Percentiles rank a stretch among this genome's conserved stretches.
phyloP scores from a whole-genome alignment of 2,797 vertebrate species.

The Sebastes itinus region DNA sequence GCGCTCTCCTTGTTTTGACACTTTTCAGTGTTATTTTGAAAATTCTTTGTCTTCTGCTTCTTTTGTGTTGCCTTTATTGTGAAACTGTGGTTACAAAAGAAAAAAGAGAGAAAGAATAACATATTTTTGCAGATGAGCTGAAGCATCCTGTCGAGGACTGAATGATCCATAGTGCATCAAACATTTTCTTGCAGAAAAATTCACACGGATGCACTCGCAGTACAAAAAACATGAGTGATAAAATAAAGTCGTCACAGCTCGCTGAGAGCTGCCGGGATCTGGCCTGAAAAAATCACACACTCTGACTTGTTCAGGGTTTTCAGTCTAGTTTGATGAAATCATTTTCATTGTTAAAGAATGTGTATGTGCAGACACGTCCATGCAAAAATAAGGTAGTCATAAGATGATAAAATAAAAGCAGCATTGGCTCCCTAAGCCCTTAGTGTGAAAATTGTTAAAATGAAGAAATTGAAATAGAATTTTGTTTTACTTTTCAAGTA shows the following conservation, averaged over 20 bases:
- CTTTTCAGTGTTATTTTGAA: background rate
- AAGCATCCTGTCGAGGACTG: slow-evolving; percentile 1
- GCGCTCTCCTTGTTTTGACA: background rate
- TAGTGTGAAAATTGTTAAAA: background rate
- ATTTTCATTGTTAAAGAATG: background rate
- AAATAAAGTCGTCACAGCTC: slow-evolving; percentile 32
- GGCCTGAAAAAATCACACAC: background rate
- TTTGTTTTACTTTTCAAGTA: background rate
- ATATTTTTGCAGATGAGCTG: background rate
- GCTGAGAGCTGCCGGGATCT: slow-evolving; percentile 17
- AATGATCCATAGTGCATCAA: background rate
- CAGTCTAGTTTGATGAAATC: background rate
- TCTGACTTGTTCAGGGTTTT: background rate
- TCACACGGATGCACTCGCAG: background rate
- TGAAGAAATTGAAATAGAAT: background rate
- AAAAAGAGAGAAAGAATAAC: too few relatives aligned
- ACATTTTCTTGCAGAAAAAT: background rate
- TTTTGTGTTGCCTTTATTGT: background rate
- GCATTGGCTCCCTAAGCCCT: too few relatives aligned
- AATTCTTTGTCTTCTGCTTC: background rate
- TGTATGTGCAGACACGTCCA: background rate
- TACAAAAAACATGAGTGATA: background rate
- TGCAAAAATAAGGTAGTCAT: background rate
- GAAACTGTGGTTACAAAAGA: background rate
- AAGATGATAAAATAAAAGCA: background rate